These are phyloP conservation scores for Hyla sarda DNA, from an alignment of 2,113 vertebrate genomes.

Conservation along the genomic window DNA sequence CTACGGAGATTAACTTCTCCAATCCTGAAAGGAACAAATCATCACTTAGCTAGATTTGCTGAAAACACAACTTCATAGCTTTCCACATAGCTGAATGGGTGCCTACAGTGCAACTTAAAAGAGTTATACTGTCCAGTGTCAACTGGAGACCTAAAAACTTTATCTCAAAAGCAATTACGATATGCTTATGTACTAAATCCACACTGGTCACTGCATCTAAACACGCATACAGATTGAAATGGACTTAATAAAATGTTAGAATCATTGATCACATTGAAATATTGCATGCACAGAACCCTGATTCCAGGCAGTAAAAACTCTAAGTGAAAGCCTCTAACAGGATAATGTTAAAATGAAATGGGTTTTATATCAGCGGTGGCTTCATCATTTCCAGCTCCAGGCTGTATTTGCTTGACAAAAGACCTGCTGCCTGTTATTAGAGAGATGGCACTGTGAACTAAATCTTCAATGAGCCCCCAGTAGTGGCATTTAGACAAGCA, in stretches of 20 bases:
- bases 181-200: background rate
- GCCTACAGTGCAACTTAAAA: no score
- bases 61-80: background rate
- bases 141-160: no score
- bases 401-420: background rate
- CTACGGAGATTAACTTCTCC: no score
- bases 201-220: background rate
- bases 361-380: background rate
- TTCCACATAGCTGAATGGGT: no score
- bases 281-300: background rate
- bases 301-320: background rate
- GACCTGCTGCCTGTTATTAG: background rate
- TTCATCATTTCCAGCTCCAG: background rate
- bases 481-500: background rate
- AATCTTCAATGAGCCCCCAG: background rate
- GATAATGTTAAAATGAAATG: background rate
- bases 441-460: background rate
- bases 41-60: no score
- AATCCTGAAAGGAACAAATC: no score
- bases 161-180: background rate
- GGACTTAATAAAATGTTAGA: background rate
- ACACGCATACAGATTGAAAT: background rate
- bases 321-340: background rate
- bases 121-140: no score
- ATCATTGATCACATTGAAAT: background rate